Conservation (phyloP, 2,888 invertebrate species). For the Seira sanloemensis region DNA sequence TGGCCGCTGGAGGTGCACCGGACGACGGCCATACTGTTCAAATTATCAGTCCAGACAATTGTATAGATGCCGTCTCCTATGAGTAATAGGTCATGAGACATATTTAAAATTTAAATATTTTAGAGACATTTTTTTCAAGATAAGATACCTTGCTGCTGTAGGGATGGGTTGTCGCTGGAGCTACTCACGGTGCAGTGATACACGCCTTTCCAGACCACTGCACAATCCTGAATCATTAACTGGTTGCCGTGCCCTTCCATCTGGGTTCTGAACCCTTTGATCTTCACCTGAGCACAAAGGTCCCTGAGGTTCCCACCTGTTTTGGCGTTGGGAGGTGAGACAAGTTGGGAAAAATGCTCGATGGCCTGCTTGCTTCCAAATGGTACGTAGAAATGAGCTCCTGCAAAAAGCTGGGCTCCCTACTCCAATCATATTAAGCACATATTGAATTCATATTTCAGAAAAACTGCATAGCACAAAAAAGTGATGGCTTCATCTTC, state of each 20-base stretch:
- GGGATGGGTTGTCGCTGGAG: conserved; percentile 31
- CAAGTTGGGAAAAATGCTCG: conserved; percentile 38
- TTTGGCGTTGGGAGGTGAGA: conserved; percentile 21
- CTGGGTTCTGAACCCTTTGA: conserved; percentile 42
- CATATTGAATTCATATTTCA: not conserved
- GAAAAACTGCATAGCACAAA: not conserved
- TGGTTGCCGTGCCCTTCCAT: conserved; percentile 44
- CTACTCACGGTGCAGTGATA: conserved; percentile 51
- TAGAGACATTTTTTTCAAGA: not conserved
- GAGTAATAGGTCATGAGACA: too few species aligned
- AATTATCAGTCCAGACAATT: conserved; percentile 62
- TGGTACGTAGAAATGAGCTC: conserved; percentile 56
- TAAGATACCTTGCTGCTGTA: conserved; percentile 46
- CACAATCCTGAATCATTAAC: conserved; percentile 44
- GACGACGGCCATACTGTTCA: conserved; percentile 48
- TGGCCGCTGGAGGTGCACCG: conserved; percentile 47
- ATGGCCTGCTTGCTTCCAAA: conserved; percentile 44
- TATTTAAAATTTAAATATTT: not conserved
- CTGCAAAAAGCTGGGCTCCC: conserved; percentile 52
- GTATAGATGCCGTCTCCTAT: conserved; percentile 52
- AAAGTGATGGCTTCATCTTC: not conserved
- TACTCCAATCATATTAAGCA: conserved; percentile 5
- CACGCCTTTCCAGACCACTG: conserved; percentile 51
- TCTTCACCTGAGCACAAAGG: conserved; percentile 42
- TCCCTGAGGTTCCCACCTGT: not conserved